Evolutionary conservation across 2,888 invertebrate genomes (phyloP), one percentile per base, ranked within the genome.

Genomic region (Lycaena phlaeas): DNA sequence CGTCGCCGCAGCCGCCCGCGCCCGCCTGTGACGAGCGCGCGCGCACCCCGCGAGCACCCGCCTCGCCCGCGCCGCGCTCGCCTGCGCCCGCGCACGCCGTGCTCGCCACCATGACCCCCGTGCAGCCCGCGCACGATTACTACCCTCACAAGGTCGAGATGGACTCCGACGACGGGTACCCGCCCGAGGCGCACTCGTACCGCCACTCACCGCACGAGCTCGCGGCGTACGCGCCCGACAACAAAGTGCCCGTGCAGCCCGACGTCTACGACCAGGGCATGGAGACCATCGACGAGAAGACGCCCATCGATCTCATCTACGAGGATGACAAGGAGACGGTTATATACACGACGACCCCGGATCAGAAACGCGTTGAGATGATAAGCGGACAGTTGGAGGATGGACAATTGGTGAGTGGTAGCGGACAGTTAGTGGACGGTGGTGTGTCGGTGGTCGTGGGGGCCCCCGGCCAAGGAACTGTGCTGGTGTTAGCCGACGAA

Each of bases 61-160:
- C 79, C 56, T 79, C 79, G 38, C 87, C 87, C 49, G 69, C 86
- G 43, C 82, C 86, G 52, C 86, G 87, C 53, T 88, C 89, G 30
- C 89, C 89, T 75, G 89, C 91, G 87, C 68, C 89, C 82, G 76
- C 91, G 88, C 56, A 91, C 56, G 88, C 91, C 49, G 91, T 94
- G 76, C 86, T 94, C 53, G 92, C 93, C 52, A 94, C 93, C 61
- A 94, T 94, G 94, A 94, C 93, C 46, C 93, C 94, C 42, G 94
- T 94, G 51, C 81, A 79, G 56, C 93, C 92, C n/a, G 93, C 93
- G 26, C 87, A 93, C 57, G 93, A 93, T 61, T 87, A 84, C 58
- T 85, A 85, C 59, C 81, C 82, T 41, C 85, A 85, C 62, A 85
- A 89, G 57, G 88, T 88, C 44, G 89, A 89, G 60, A 87, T 88